Base-by-base conservation (phyloP, 2,113 vertebrate genomes). In the Boulengeromyrus knoepffleri region DNA sequence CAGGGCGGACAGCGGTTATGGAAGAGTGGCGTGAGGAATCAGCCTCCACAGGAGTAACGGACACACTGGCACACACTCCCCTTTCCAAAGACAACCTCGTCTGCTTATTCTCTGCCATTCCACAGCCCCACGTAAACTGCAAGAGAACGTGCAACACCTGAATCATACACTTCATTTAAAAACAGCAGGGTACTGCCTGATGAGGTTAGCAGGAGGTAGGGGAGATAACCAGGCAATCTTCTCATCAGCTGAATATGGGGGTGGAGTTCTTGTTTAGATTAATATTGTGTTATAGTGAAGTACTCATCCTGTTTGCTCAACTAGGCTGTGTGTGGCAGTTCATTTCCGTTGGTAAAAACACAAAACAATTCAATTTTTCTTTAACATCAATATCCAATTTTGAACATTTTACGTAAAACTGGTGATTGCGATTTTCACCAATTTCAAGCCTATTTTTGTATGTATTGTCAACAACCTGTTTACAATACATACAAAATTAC, bases 181-280 rank as follows among this genome's bases (percentile, higher is more conserved):
- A 45, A 3, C 88, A 56, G 88, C 74, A 84, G 88, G 88, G 39
- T 52, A 19, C 74, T 84, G 31, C 15, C 88, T 42, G 49, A 89
- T 56, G 88, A 84, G 47, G 74, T 45, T 21, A 24, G 74, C 49
- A 53, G 49, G 74, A 83, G 74, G 36, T 13, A 89, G 36, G 88
- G 17, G 19, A 89, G 47, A 36, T 84, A 84, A 89, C 39, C 46
- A 12, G 27, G 47, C 88, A 42, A 52, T 53, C 27, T 36, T 39
- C 46, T 89, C 66, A 45, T 47, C 49, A 49, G 36, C 19, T 39
- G 74, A 77, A 53, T 47, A 24, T 49, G 74, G 74, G 50, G 66
- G 46, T 53, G 88, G 47, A 31, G 13, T 13, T 56, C 31, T 24
- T 80, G 88, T 50, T 80, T 52, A 52, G 15, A 89, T n/a, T 21